These are phyloP conservation scores for Mobula hypostoma DNA, from an alignment of 2,113 vertebrate species.

Conservation along the genomic window DNA sequence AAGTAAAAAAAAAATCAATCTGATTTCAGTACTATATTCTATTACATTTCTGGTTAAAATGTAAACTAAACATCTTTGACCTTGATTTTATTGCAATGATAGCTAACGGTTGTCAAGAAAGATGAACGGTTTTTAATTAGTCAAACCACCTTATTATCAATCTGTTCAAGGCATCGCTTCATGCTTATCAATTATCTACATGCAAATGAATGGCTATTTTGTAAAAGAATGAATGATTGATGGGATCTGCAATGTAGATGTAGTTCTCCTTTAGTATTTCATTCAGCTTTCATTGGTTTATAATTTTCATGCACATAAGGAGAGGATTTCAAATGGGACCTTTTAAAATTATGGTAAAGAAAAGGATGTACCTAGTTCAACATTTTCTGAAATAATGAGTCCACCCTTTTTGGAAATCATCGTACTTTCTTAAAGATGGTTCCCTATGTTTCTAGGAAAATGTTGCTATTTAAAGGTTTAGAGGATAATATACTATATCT, in stretches of 20 bases:
- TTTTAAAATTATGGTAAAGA: not conserved
- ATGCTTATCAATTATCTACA: slow-evolving; percentile 4
- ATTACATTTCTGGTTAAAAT: not conserved
- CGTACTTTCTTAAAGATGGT: not conserved
- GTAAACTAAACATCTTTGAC: not conserved
- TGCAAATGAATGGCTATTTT: slow-evolving; percentile 8
- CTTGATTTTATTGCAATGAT: not conserved
- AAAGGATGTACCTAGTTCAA: not conserved
- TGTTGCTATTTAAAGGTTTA: not conserved
- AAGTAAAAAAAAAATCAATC: too few relatives aligned
- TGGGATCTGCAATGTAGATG: not conserved
- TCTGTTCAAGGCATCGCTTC: not conserved
- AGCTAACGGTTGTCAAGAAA: not conserved
- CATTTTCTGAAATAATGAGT: not conserved
- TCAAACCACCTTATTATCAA: not conserved
- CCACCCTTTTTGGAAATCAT: not conserved
- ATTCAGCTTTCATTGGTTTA: not conserved
- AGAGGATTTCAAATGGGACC: slow-evolving; percentile 1
- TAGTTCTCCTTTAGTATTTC: not conserved
- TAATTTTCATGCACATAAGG: slow-evolving; percentile 15
- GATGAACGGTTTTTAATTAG: not conserved
- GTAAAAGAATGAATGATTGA: slow-evolving; percentile 25
- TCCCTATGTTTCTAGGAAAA: not conserved
- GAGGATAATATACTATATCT: not conserved
- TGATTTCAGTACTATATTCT: not conserved